Conservation (phyloP, 2,888 invertebrate genomes). For the Nomada flava region DNA sequence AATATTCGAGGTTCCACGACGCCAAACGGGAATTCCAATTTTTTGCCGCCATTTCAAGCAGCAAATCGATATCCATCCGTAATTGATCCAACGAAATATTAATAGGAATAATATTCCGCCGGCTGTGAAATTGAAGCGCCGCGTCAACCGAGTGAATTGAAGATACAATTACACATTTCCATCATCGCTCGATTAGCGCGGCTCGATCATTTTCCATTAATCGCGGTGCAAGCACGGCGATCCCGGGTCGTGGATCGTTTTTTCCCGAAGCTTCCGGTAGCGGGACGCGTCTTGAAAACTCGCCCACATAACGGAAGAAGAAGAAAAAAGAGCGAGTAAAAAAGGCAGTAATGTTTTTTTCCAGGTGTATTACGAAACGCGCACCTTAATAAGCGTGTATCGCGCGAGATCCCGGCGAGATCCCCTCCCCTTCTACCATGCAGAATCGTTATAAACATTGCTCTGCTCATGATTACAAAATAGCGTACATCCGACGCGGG, state of each 20-base stretch:
- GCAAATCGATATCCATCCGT: too few species aligned
- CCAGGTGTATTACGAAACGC: constrained; percentile 79
- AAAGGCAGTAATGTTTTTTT: constrained; percentile 65
- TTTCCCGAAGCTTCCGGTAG: constrained; percentile 34
- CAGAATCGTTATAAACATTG: constrained; percentile 80
- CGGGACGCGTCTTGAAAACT: constrained; percentile 46
- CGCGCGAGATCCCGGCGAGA: constrained; percentile 78
- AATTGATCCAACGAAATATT: too few species aligned
- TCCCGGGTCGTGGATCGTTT: not conserved
- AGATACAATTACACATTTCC: not conserved
- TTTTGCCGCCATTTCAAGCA: too few species aligned
- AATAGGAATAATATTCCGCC: too few species aligned
- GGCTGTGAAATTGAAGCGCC: too few species aligned
- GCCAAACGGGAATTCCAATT: too few species aligned
- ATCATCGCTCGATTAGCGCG: not conserved
- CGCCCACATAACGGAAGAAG: constrained; percentile 38
- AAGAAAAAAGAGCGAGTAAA: constrained; percentile 49
- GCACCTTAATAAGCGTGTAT: constrained; percentile 80
- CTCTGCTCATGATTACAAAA: constrained; percentile 83
- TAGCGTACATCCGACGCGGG: constrained; percentile 82
- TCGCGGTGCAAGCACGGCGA: not conserved
- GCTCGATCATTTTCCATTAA: not conserved
- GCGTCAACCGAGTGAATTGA: too few species aligned
- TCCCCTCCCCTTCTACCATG: constrained; percentile 54
- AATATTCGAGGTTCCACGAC: too few species aligned